Base-by-base conservation (phyloP, 2,888 invertebrate species). In the Nephrocerus scutellatus region DNA sequence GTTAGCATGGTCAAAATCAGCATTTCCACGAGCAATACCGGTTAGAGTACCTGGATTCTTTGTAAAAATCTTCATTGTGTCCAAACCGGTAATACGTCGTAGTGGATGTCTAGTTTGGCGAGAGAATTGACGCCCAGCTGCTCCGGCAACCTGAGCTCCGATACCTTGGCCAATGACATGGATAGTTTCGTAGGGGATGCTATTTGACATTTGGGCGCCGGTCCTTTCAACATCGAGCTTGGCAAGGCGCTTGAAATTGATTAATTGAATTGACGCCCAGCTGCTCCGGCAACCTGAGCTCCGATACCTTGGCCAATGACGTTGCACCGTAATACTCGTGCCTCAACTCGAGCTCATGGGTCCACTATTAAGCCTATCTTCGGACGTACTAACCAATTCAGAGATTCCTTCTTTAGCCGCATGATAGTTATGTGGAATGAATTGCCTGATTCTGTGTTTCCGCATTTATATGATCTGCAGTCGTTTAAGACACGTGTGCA, bases 1-100 rank as follows among this genome's bases (percentile, higher is more conserved):
- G 31, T 66, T 64, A 43, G 52, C 66, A 47, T 64, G 68, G 20
- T 68, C 62, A 21, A 66, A 62, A 21, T 62, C 56, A 9, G 68
- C 66, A 52, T 63, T 63, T 24, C 66, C 68, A 28, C 64, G 61
- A 12, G 59, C 48, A 15, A 66, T 35, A 5, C 62, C 61, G 28
- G 37, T 53, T 39, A 66, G 44, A 8, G 45, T 45, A 12, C 55
- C 39, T 20, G 53, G 49, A 21, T 56, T 38, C 18, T 50, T 54
- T 48, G 56, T 55, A 30, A 47, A 60, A 7, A 54, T 43, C 21
- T 51, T 53, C 6, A 61, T 43, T 33, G 66, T 62, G 36, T 67
- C 68, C 51, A 67, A 49, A 19, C 56, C 68, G 22, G 66, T 67
- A 36, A 68, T 61, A 46, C 65, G 63, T 24, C 58, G 60, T 31